Evolutionary conservation across 2,797 vertebrate species (phyloP).

Genomic region (Tinamus major): DNA sequence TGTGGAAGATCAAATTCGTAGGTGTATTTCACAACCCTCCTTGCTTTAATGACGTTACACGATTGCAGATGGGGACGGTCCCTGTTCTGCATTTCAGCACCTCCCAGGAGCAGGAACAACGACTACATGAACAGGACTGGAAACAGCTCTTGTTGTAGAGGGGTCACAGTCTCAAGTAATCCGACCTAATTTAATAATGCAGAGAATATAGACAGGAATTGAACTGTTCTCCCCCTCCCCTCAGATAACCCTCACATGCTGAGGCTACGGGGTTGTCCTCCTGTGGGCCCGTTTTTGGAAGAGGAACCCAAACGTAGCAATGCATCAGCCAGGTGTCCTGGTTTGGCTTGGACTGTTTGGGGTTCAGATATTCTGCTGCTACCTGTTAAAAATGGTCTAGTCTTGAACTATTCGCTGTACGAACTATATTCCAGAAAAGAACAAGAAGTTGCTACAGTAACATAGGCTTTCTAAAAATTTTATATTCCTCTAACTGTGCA

Average conservation of each 20-base stretch:
- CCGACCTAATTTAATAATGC: background rate
- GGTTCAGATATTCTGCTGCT: background rate
- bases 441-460: background rate
- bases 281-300: background rate
- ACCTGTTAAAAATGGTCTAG: background rate
- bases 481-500: background rate
- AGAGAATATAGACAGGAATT: background rate
- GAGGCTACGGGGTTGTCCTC: background rate
- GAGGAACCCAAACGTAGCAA: background rate
- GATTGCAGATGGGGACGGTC: background rate
- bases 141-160: background rate
- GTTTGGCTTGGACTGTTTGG: background rate
- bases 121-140: background rate
- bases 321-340: background rate
- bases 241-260: background rate
- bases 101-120: background rate
- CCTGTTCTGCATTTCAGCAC: background rate
- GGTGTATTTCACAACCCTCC: background rate
- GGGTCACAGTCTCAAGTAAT: background rate
- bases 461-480: background rate
- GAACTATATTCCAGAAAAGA: background rate
- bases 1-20: background rate
- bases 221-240: background rate
- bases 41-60: background rate
- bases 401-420: slow-evolving; percentile 2